Evolutionary conservation across 2,888 invertebrate genomes (phyloP), one percentile per base, ranked within the genome.

Genomic region (Drosophila paucipuncta): DNA sequence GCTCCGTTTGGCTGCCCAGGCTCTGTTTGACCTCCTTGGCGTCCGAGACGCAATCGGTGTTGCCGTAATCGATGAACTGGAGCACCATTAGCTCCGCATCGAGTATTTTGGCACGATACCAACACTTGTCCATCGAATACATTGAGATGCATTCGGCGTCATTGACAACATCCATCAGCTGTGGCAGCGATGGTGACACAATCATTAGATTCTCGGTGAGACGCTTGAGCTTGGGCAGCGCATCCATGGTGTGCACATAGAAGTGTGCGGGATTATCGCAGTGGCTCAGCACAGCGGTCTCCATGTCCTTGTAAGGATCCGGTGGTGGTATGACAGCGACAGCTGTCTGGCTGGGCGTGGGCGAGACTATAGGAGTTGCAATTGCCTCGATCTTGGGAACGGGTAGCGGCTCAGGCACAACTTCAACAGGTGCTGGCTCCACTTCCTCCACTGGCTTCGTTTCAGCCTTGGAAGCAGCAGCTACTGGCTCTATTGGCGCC

Each of bases 101-200:
- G 49, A 98, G 95, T 11, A 99, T 96, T 91, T 96, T 96, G 0
- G 98, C 99, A 68, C 99, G 95, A 92, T 99, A 99, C 99, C 99
- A 99, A 54, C 83, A 95, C 49, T 96, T 96, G 91, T 99, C 98
- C 2, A 95, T 96, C 0, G 96, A 95, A 92, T 97, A 98, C 88
- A 96, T 96, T 0, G 98, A 98, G 57, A 96, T 94, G 83, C 97
- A 97, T 0, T 95, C 89, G 0, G 95, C 94, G 10, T 96, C 93
- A 50, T 93, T 91, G 0, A 90, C 82, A 22, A 91, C 77, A 2
- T 96, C 95, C 66, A 94, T 94, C 13, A 96, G 92, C 43, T 95
- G 94, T 0, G 94, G 91, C 90, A 95, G 94, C 0, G 92, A 91
- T 0, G 92, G 91, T 0, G 95, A 94, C 11, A 94, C 94, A 30